Evolutionary conservation across 2,113 vertebrate species (phyloP).

Genomic region (Aepyceros melampus): DNA sequence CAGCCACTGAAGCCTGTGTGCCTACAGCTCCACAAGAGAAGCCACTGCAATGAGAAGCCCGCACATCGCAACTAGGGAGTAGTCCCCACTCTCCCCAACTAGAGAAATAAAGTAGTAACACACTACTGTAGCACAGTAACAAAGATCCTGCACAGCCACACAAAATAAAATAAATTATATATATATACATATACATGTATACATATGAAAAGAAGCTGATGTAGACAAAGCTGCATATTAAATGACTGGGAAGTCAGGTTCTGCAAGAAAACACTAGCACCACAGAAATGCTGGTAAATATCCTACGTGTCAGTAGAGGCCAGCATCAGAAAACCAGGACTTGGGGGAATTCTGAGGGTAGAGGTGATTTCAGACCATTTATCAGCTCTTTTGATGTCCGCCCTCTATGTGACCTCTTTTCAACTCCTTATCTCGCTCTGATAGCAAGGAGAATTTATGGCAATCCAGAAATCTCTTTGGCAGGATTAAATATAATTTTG

Average conservation of each 20-base stretch:
- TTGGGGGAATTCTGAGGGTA: conserved; percentile 49
- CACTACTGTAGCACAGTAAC: too few species aligned
- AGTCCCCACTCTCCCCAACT: background rate
- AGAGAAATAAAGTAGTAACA: background rate
- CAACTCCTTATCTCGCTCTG: conserved; percentile 67
- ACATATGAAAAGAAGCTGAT: background rate
- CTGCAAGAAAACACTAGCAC: background rate
- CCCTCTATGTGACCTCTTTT: conserved; percentile 43
- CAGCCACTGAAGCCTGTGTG: background rate
- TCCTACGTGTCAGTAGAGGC: background rate
- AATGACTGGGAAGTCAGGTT: background rate
- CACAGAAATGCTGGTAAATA: background rate
- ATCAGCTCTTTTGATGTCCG: conserved; percentile 64
- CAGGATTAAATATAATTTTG: conserved; percentile 62
- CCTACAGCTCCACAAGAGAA: background rate
- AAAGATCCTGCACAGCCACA: background rate
- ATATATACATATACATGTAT: background rate
- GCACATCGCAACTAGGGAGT: fast-evolving
- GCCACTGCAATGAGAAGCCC: background rate
- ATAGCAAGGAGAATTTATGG: conserved; percentile 66
- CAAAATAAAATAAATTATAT: background rate
- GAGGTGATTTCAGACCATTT: conserved; percentile 35
- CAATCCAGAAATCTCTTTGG: conserved; percentile 61
- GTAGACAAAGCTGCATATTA: background rate
- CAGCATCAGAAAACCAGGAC: background rate